Percentiles rank a stretch among this genome's conserved stretches.
These are phyloP conservation scores for Varanus salvator DNA, from an alignment of 2,113 vertebrate genomes.

Conservation along the genomic window DNA sequence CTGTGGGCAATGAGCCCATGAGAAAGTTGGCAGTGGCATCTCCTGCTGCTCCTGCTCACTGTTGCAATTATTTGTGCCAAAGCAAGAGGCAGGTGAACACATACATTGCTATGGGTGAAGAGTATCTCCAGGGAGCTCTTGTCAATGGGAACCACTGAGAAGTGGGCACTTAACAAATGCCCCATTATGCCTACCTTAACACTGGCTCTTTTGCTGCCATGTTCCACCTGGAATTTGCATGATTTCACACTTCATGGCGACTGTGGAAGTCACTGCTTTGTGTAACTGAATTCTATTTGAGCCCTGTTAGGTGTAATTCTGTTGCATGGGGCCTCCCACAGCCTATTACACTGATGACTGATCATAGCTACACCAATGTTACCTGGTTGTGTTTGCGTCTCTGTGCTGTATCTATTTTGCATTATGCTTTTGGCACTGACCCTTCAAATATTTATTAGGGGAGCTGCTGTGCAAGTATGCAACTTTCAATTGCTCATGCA, in stretches of 20 bases:
- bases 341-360: neutral
- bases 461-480: neutral
- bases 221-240: accelerated
- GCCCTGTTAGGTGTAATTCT: neutral
- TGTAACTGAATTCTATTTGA: neutral
- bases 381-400: neutral
- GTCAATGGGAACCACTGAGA: too few species aligned
- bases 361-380: too few species aligned
- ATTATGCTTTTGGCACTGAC: neutral
- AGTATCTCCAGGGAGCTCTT: too few species aligned
- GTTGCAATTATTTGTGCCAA: too few species aligned
- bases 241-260: neutral
- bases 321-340: neutral
- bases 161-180: too few species aligned
- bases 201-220: neutral
- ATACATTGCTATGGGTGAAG: too few species aligned
- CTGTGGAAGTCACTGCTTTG: neutral
- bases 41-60: too few species aligned
- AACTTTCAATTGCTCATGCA: neutral
- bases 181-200: too few species aligned
- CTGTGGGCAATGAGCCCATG: too few species aligned
- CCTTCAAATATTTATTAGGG: neutral
- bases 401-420: neutral
- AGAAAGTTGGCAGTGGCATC: too few species aligned
- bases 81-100: too few species aligned